A percentile compares a stretch with the other conserved stretches of the same genome.
Evolutionary conservation across 1,140 invertebrate genomes (phyloP).

Genomic region (Pseudomyrmex flavicornis): DNA sequence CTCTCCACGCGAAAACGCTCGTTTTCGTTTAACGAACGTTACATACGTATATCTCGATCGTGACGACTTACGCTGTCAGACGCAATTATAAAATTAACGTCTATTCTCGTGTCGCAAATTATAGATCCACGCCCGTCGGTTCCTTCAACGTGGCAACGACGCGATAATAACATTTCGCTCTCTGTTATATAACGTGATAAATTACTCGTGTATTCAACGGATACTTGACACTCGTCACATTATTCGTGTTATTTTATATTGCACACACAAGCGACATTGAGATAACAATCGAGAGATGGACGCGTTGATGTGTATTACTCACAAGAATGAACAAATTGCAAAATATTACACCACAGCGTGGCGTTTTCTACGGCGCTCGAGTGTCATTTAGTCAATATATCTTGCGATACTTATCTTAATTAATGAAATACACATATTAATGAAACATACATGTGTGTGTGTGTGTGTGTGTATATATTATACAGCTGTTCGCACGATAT

Average conservation of each 20-base stretch:
- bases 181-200: neutral
- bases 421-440: neutral
- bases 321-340: conserved; percentile 14
- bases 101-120: conserved; percentile 5
- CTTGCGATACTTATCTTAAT: conserved; percentile 2
- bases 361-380: too few species aligned
- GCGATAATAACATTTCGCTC: neutral
- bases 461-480: too few species aligned
- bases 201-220: neutral
- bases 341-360: neutral
- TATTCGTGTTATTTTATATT: neutral
- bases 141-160: neutral
- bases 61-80: neutral
- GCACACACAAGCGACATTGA: too few species aligned
- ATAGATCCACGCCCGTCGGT: neutral
- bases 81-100: conserved; percentile 11
- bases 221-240: conserved; percentile 8
- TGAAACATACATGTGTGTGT: too few species aligned
- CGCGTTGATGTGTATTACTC: neutral
- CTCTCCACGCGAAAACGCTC: neutral
- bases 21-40: conserved; percentile 1
- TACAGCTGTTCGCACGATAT: too few species aligned
- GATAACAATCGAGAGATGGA: neutral
- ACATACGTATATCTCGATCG: neutral
- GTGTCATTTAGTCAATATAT: too few species aligned